Base-by-base conservation (phyloP, 2,797 vertebrate species). In the Hemibagrus guttatus region DNA sequence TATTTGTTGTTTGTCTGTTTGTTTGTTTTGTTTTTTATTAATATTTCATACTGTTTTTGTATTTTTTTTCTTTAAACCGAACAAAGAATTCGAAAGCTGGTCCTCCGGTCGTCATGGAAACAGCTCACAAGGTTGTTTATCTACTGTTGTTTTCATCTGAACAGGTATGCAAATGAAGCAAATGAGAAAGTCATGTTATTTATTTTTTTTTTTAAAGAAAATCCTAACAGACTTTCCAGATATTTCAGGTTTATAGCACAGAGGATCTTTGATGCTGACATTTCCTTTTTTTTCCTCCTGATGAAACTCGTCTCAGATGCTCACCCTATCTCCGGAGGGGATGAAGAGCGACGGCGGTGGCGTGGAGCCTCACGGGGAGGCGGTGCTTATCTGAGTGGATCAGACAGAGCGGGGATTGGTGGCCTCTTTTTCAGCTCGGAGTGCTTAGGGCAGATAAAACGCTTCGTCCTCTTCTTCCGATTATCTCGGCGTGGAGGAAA, bases 381-480 rank as follows among this genome's bases (percentile, higher is more conserved):
- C 88, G 71, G 85, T 72, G 83, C 84, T 90, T 93, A 94, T 95
- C 93, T 13, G 71, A 39, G 78, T 76, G 84, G 90, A 95, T 94
- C 94, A 89, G 90, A 83, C 88, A 87, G 87, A 87, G 91, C 88
- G 39, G 88, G 78, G 90, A 90, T 87, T 89, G 92, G 92, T 92
- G 93, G 93, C 92, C 93, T 90, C 86, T 89, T 86, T 89, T 89
- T 89, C 88, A 88, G 90, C 91, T 31, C 89, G 74, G 91, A 93
- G 91, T 95, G 94, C 91, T 91, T 89, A 88, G 89, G 90, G 90
- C 93, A 93, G 94, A 95, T 95, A 95, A 95, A 94, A 91, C n/a
- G 28, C 79, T 85, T 81, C 49, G 79, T 79, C 74, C 83, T 85
- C 86, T 88, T 88, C 90, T 90, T 78, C 59, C 63, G 90, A 93